Evolutionary conservation across 1,140 invertebrate species (phyloP).

Genomic region (Hylaeus anthracinus): DNA sequence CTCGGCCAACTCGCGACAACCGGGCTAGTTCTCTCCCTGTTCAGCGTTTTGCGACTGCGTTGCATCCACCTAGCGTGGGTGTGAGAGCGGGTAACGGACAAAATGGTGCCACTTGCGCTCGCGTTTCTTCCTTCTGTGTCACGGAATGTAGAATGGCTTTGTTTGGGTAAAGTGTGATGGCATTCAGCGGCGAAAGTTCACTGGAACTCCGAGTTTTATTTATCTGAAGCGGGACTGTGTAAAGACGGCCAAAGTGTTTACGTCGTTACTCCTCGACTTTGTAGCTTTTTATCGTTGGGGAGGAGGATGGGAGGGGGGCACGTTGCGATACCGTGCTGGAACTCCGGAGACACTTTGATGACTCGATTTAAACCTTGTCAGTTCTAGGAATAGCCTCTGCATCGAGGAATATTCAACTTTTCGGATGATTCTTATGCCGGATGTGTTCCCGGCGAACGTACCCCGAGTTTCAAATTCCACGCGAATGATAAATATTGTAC

Average conservation of each 20-base stretch:
- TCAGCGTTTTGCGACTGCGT: constrained; percentile 26
- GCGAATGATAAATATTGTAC: too few species aligned
- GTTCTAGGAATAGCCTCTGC: too few species aligned
- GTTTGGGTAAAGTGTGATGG: background rate
- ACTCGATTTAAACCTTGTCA: background rate
- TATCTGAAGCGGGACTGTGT: background rate
- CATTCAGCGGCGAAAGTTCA: background rate
- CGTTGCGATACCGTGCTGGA: background rate
- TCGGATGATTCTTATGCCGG: too few species aligned
- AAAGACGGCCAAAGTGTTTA: background rate
- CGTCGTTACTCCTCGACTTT: too few species aligned
- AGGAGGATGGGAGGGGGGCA: background rate
- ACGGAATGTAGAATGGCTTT: background rate
- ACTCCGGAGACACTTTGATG: background rate
- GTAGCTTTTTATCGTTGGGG: background rate
- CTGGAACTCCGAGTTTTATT: background rate
- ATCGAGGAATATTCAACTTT: too few species aligned
- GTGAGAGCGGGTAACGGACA: constrained; percentile 6
- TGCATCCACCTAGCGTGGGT: constrained; percentile 6
- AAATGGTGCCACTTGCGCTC: constrained; percentile 29
- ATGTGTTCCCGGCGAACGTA: too few species aligned
- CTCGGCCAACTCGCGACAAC: background rate
- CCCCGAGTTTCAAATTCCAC: too few species aligned
- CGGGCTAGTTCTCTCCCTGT: background rate
- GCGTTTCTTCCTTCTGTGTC: background rate